Evolutionary conservation across 2,113 vertebrate species (phyloP).

Genomic region (Plestiodon gilberti): DNA sequence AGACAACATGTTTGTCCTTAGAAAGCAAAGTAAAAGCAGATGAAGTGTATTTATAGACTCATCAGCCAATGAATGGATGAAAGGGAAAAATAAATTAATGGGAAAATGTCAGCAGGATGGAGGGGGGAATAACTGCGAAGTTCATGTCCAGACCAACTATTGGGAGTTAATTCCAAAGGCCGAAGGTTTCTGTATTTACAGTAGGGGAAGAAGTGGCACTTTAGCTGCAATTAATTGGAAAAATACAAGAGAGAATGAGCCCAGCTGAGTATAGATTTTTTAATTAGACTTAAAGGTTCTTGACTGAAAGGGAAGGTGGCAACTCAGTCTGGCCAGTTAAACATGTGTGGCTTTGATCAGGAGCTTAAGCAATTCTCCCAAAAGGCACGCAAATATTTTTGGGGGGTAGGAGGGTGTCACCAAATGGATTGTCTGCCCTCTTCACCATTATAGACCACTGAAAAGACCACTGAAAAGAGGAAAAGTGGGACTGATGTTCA

Average conservation of each 20-base stretch:
- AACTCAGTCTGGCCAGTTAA: constrained; percentile 48
- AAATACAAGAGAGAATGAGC: constrained; percentile 58
- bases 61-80: constrained; percentile 81
- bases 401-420: neutral
- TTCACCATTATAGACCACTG: constrained; percentile 6
- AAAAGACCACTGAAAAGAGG: constrained; percentile 14
- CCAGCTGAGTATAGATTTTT: constrained; percentile 52
- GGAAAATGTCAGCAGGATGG: constrained; percentile 76
- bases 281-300: constrained; percentile 5
- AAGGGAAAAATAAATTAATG: constrained; percentile 78
- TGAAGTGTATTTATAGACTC: constrained; percentile 80
- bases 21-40: constrained; percentile 84
- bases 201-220: constrained; percentile 50
- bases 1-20: constrained; percentile 78
- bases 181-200: constrained; percentile 68
- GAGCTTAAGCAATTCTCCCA: constrained; percentile 47
- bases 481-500: neutral
- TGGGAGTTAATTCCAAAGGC: constrained; percentile 73
- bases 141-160: constrained; percentile 74
- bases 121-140: constrained; percentile 69
- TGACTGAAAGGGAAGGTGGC: constrained; percentile 38
- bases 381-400: neutral
- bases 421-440: neutral
- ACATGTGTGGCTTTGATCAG: constrained; percentile 65
- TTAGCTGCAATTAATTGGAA: constrained; percentile 64